phyloP scores from a whole-genome alignment of 2,113 vertebrate genomes.

The Prunella himalayana region DNA sequence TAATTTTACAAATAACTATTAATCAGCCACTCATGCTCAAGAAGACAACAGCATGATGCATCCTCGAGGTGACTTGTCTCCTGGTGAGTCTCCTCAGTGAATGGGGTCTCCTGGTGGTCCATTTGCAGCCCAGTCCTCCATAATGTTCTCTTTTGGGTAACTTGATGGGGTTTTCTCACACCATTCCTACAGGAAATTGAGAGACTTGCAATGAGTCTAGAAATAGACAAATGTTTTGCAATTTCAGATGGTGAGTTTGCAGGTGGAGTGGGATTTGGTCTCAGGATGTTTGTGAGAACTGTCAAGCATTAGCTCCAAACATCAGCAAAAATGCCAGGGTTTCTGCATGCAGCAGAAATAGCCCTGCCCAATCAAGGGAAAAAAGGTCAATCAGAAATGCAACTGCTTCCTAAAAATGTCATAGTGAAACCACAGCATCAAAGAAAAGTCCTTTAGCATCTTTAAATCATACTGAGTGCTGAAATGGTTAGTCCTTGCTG shows the following conservation, averaged over 20 bases:
- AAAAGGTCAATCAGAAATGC: neutral
- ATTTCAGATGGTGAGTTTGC: neutral
- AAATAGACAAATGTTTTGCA: neutral
- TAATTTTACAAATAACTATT: neutral
- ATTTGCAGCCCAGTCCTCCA: neutral
- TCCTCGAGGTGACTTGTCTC: neutral
- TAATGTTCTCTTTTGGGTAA: neutral
- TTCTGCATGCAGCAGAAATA: neutral
- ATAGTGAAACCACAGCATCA: neutral
- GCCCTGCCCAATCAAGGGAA: neutral
- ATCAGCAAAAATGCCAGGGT: neutral
- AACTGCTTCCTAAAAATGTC: neutral
- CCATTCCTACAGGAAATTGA: neutral
- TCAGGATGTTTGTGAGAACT: neutral
- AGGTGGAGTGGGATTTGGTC: neutral
- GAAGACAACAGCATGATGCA: neutral
- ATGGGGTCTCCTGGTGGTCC: neutral
- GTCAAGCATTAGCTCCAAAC: neutral
- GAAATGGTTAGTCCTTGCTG: neutral
- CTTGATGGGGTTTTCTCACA: neutral
- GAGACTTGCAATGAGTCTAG: neutral
- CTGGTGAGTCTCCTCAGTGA: neutral
- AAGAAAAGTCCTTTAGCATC: neutral
- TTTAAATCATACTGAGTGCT: neutral
- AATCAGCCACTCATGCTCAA: fast-evolving